phyloP scores from a whole-genome alignment of 1,140 invertebrate genomes.

The Danaus plexippus region DNA sequence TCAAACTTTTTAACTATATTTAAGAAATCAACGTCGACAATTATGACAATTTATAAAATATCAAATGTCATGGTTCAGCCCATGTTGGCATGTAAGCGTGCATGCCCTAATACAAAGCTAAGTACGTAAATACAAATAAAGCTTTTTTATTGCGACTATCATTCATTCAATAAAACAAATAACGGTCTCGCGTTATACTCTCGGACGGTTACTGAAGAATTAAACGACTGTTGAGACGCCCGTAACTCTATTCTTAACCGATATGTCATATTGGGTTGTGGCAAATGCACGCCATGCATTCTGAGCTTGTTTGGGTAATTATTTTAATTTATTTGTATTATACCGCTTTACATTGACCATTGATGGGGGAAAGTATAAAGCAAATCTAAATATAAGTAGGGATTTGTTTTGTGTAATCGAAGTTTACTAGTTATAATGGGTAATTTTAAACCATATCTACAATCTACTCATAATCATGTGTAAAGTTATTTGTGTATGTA shows the following conservation, averaged over 20 bases:
- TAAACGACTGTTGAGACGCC: conserved; percentile 28
- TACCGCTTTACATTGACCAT: neutral
- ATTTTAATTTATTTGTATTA: conserved; percentile 17
- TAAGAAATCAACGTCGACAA: no score
- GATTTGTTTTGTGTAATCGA: no score
- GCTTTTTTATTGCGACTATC: conserved; percentile 26
- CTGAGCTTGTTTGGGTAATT: conserved; percentile 19
- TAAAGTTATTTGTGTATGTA: no score
- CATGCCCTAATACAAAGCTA: neutral
- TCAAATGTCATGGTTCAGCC: no score
- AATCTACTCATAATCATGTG: no score
- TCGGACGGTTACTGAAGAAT: conserved; percentile 33
- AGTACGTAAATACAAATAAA: conserved; percentile 19
- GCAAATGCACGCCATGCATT: conserved; percentile 4
- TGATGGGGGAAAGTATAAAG: no score
- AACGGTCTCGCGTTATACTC: conserved; percentile 31
- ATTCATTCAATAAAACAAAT: conserved; percentile 28
- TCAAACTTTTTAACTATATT: no score
- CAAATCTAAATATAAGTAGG: no score
- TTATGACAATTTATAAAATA: no score
- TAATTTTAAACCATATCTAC: no score
- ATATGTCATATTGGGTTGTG: conserved; percentile 39
- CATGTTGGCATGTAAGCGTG: no score
- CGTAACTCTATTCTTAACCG: conserved; percentile 45
- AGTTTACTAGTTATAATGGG: no score